A percentile compares a stretch with the other conserved stretches of the same genome.
phyloP scores from a whole-genome alignment of 1,140 invertebrate genomes.

The Dendroctonus ponderosae region DNA sequence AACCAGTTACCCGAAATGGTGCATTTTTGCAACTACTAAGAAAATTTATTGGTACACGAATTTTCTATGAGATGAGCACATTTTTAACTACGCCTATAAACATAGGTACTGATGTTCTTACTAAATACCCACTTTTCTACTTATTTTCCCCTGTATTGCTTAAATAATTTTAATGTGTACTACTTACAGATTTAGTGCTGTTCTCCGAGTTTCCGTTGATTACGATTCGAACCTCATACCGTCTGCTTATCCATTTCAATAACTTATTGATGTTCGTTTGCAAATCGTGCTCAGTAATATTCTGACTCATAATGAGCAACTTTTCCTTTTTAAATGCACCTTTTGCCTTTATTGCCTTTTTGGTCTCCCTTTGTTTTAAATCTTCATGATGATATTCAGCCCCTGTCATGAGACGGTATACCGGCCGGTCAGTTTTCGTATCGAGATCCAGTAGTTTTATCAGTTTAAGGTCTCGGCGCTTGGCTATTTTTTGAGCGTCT shows the following conservation, averaged over 20 bases:
- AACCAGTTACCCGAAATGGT: no score
- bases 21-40: no score
- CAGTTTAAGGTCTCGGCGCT: constrained; percentile 62
- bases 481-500: constrained; percentile 63
- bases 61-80: neutral
- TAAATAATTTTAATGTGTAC: neutral
- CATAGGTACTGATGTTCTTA: neutral
- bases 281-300: constrained; percentile 65
- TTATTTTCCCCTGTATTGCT: no score
- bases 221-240: constrained; percentile 59
- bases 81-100: no score
- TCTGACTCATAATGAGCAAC: constrained; percentile 58
- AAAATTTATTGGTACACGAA: no score
- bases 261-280: constrained; percentile 61
- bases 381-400: constrained; percentile 48
- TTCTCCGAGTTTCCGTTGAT: constrained; percentile 56
- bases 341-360: constrained; percentile 40
- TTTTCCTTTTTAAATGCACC: constrained; percentile 56
- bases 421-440: constrained; percentile 59
- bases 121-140: no score
- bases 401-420: constrained; percentile 59
- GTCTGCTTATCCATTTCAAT: constrained; percentile 61
- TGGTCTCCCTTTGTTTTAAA: constrained; percentile 47
- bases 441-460: constrained; percentile 63
- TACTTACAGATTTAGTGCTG: constrained; percentile 53